phyloP scores from a whole-genome alignment of 2,797 vertebrate genomes.

The Sebastes wilsoni region DNA sequence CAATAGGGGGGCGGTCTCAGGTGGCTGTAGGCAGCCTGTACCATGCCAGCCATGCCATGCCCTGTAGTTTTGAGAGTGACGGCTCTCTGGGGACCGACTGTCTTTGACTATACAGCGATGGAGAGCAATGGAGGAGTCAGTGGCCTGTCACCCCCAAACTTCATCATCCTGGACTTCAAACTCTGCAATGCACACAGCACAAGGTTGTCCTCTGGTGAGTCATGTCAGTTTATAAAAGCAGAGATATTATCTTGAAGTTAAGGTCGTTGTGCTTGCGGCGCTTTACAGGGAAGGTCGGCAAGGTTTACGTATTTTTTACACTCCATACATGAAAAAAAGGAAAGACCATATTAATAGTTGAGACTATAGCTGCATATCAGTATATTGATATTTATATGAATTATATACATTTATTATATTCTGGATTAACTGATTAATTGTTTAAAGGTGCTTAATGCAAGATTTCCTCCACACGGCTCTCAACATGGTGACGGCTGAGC shows the following conservation, averaged over 20 bases:
- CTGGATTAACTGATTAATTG: neutral
- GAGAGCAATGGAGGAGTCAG: conserved; percentile 35
- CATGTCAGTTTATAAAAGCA: neutral
- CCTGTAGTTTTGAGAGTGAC: conserved; percentile 60
- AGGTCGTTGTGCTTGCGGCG: neutral
- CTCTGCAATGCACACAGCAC: neutral
- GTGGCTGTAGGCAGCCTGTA: conserved; percentile 57
- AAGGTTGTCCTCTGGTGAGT: conserved; percentile 1
- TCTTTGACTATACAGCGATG: conserved; percentile 55
- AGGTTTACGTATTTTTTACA: neutral
- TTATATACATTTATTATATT: neutral
- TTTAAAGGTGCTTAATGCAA: too few species aligned
- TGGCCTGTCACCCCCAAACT: conserved; percentile 56
- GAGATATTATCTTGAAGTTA: neutral
- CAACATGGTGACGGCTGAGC: too few species aligned
- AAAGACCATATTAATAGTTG: neutral
- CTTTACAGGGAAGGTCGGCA: neutral
- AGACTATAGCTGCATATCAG: neutral
- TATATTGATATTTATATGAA: neutral
- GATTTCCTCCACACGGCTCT: too few species aligned
- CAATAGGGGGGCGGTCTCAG: conserved; percentile 69
- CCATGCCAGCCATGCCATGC: conserved; percentile 27
- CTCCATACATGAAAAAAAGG: neutral
- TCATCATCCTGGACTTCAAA: conserved; percentile 46
- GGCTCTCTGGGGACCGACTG: conserved; percentile 61